Evolutionary conservation across 2,888 invertebrate species (phyloP).

Genomic region (Drosophila maculinotata): DNA sequence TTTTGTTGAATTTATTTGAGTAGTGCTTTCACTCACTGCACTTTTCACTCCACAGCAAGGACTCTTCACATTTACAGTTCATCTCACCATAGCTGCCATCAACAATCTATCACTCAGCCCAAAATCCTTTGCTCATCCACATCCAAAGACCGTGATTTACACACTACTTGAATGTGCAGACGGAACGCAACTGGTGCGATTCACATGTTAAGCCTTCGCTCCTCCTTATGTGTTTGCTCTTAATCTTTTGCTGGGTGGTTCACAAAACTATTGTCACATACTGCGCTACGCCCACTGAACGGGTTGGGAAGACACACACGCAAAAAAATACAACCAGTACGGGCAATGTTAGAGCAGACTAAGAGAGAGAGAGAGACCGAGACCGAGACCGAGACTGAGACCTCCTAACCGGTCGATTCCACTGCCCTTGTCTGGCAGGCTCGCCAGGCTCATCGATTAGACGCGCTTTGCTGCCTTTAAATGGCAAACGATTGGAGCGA

Average conservation of each 20-base stretch:
- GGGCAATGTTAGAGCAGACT: neutral
- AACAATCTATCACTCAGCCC: conserved; percentile 43
- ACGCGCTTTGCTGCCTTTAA: conserved; percentile 52
- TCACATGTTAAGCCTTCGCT: conserved; percentile 31
- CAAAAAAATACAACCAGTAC: neutral
- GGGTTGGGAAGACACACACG: conserved; percentile 46
- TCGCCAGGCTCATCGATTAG: conserved; percentile 59
- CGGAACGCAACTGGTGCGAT: conserved; percentile 43
- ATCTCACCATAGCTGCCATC: conserved; percentile 2
- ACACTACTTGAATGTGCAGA: no score
- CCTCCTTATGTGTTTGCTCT: conserved; percentile 28
- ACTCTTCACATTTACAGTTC: conserved; percentile 5
- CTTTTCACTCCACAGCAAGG: neutral
- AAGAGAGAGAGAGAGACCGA: no score
- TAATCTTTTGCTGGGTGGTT: conserved; percentile 53
- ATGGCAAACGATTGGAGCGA: conserved; percentile 27
- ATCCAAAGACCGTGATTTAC: conserved; percentile 53
- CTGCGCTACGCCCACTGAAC: conserved; percentile 67
- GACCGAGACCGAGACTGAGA: neutral
- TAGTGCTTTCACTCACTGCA: conserved; percentile 2
- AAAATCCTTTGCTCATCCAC: conserved; percentile 34
- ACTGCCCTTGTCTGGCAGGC: neutral
- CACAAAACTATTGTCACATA: conserved; percentile 72
- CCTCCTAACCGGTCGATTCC: no score
- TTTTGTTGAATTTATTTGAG: conserved; percentile 15